These are phyloP conservation scores for Xestia sexstrigata DNA, from an alignment of 2,888 invertebrate genomes.

Conservation along the genomic window DNA sequence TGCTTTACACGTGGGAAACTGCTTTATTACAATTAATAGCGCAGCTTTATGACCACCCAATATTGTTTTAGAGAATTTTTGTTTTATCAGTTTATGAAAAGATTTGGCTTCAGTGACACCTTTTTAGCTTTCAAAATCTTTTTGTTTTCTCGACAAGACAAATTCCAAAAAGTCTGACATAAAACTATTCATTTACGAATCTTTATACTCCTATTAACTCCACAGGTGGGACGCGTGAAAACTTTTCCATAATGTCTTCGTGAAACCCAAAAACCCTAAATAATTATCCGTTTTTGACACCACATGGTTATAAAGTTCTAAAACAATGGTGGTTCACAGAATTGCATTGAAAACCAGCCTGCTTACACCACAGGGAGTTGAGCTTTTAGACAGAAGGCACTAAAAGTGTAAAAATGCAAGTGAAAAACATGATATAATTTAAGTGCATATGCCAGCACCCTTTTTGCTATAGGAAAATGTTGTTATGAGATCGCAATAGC, in stretches of 20 bases:
- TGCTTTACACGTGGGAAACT: slow-evolving; percentile 14
- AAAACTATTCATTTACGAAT: slow-evolving; percentile 6
- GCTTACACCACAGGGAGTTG: slow-evolving; percentile 3
- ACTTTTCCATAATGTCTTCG: slow-evolving; percentile 7
- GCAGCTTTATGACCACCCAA: not conserved
- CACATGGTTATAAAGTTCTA: not conserved
- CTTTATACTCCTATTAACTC: slow-evolving; percentile 6
- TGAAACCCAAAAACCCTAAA: slow-evolving; percentile 27
- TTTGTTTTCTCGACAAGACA: too few species aligned
- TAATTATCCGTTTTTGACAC: slow-evolving; percentile 17
- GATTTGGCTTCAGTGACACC: too few species aligned
- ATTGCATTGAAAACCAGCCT: not conserved
- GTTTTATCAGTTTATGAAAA: too few species aligned
- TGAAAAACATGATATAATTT: too few species aligned
- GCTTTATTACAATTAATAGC: slow-evolving; percentile 16
- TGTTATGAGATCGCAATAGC: too few species aligned
- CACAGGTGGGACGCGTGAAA: slow-evolving; percentile 19
- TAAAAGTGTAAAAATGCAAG: not conserved
- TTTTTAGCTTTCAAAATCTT: too few species aligned
- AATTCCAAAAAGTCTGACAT: too few species aligned
- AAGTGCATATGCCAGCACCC: too few species aligned
- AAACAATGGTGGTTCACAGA: slow-evolving; percentile 4
- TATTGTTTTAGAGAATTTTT: too few species aligned
- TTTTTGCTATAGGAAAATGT: too few species aligned
- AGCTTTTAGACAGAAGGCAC: not conserved